Evolutionary conservation across 30 jellyfish, hydroid and myxozoan genomes (phyloP), one percentile per base, ranked within the genome.

Genomic region (Calvadosia cruxmelitensis): DNA sequence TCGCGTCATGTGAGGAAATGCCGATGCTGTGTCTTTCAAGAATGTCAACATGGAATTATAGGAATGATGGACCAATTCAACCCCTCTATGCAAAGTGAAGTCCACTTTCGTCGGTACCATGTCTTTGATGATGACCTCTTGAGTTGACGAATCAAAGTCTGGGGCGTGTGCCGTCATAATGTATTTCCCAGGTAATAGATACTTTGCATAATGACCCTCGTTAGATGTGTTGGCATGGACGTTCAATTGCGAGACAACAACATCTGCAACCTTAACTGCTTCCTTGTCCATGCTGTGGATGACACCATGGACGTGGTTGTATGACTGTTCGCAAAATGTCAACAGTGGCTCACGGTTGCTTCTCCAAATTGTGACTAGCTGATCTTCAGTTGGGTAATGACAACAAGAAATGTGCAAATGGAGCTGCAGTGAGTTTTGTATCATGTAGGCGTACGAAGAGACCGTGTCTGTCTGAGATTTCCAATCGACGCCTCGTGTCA

Each of bases 321-420:
- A 78, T 16, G 96, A 94, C 34, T 67, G 93, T 52, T 91, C 94
- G 3, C 93, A 31, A 35, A 84, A 73, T 23, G 70, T 57, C 62
- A 85, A 0, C 52, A 93, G 66, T 0, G 94, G 71, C 34, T 93
- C 95, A 33, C 69, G 72, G 52, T 78, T 80, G 1, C 82, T 92
- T 34, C 75, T 89, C 96, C 96, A 93, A 2, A 76, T 70, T 13
- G 77, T 51, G 3, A 70, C 74, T 27, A 93, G 92, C 50, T 52
- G 84, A 31, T 64, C 29, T 51, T 77, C 89, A 7, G 70, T 63
- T 49, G 99, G 99, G 33, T 53, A 80, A 20, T 81, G 93, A 67
- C 95, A 84, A 71, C 99, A 93, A 0, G 96, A 76, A 3, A 93
- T 15, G 33, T 76, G 94, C 31, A 88, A 15, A 25, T 80, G 74